Evolutionary conservation across 2,113 vertebrate genomes (phyloP), one percentile per base, ranked within the genome.

Genomic region (Nipponia nippon): DNA sequence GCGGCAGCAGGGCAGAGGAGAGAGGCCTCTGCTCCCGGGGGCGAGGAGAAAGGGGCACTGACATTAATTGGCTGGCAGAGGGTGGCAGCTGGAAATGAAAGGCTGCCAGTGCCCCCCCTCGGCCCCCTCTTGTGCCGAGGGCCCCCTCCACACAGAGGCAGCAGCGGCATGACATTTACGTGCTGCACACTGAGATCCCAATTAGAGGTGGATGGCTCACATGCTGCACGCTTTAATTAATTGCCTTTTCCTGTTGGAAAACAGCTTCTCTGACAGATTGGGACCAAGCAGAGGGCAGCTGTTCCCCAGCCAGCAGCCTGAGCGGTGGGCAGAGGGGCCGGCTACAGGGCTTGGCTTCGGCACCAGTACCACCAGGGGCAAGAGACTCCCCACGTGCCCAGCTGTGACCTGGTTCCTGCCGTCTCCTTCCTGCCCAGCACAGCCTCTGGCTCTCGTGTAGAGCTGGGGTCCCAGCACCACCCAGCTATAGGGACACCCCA

Each of bases 221-320:
- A 89, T 87, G 76, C 86, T 78, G 92, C 83, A 93, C 1, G 10
- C 73, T 95, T 89, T 81, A 96, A 94, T 96, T 95, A 94, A 96
- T 85, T 92, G 92, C 80, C 93, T 96, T 90, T 97, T 96, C 63
- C 94, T 85, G 58, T 38, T 47, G 70, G 56, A 93, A 56, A 95
- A 52, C 8, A 87, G 93, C 77, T 95, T 83, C 36, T 66, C 80
- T 93, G 94, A 92, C 93, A 94, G 94, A 95, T 10, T 85, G 92
- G 70, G 79, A 84, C 55, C 5, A 38, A 73, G 79, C 69, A 58
- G 76, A 93, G 89, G 86, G 82, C 84, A 92, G 81, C 71, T 66
- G 69, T 61, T 88, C 50, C 66, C 16, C 4, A 3, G 53, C 17
- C 65, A 75, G 69, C 25, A 66, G 88, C 46, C 69, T 11, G 4